Conservation (phyloP, 37 sponge, comb jelly and placozoan species). For the Lycopodina hypogea region DNA sequence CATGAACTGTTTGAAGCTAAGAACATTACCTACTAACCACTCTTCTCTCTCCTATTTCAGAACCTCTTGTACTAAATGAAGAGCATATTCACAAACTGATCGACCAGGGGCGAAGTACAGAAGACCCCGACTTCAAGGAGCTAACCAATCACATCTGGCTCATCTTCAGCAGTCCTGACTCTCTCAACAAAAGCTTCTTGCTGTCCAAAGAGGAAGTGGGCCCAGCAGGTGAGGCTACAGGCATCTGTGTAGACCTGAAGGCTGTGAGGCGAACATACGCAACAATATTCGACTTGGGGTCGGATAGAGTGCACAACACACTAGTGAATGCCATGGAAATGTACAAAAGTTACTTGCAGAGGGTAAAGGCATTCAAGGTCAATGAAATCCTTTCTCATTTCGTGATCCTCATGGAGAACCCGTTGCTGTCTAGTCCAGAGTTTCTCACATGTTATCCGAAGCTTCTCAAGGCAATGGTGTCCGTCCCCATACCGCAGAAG, state of each 20-base stretch:
- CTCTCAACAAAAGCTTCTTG: conserved; percentile 62
- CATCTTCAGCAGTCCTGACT: conserved; percentile 58
- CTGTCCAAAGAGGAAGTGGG: neutral
- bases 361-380: neutral
- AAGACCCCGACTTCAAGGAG: conserved; percentile 33
- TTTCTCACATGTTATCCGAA: conserved; percentile 67
- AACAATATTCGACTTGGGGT: conserved; percentile 26
- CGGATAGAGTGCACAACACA: conserved; percentile 45
- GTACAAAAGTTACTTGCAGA: conserved; percentile 25
- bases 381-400: conserved; percentile 50
- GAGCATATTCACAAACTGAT: conserved; percentile 30
- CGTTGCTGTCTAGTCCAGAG: conserved; percentile 79
- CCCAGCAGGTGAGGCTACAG: neutral
- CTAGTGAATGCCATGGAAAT: conserved; percentile 65
- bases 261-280: conserved; percentile 46
- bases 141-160: conserved; percentile 41
- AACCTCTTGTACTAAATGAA: conserved; percentile 10
- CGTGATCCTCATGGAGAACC: conserved; percentile 75
- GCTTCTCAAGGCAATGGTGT: conserved; percentile 35
- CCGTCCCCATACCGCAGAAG: conserved; percentile 38
- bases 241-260: conserved; percentile 45
- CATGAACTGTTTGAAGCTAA: no score
- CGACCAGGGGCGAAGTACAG: conserved; percentile 5
- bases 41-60: neutral
- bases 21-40: no score